A percentile compares a stretch with the other conserved stretches of the same genome.
Conservation (phyloP, 2,888 invertebrate species). For the Meiosimyza decipiens region DNA sequence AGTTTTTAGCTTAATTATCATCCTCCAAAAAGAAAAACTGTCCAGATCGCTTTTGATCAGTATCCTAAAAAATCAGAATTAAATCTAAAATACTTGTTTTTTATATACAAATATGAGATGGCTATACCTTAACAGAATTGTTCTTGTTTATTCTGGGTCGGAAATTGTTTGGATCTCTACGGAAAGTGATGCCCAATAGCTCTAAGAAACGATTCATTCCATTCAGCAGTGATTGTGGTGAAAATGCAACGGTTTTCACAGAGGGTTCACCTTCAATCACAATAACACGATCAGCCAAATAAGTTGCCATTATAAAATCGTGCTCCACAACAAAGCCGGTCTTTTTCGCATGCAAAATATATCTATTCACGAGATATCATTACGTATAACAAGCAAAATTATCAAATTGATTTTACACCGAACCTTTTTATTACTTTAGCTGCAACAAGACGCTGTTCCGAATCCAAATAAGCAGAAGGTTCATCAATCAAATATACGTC, state of each 20-base stretch:
- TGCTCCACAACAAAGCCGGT: slow-evolving; percentile 99
- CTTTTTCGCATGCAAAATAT: slow-evolving; percentile 98
- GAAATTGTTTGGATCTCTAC: slow-evolving; percentile 98
- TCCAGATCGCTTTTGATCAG: slow-evolving; percentile 96
- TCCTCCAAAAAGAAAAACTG: slow-evolving; percentile 99
- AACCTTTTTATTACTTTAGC: slow-evolving; percentile 98
- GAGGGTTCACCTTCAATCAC: slow-evolving; percentile 98
- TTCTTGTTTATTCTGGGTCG: slow-evolving; percentile 97
- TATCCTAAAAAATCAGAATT: slow-evolving; percentile 74
- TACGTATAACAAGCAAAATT: neutral
- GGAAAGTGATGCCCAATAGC: slow-evolving; percentile 95
- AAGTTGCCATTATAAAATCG: slow-evolving; percentile 99
- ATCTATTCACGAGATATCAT: slow-evolving; percentile 68
- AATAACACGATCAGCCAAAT: slow-evolving; percentile 97
- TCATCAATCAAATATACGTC: slow-evolving; percentile 99
- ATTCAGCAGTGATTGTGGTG: slow-evolving; percentile 91
- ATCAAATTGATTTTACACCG: slow-evolving; percentile 24
- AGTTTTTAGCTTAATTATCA: slow-evolving; percentile 45
- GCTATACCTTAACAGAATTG: slow-evolving; percentile 88
- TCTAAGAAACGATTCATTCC: slow-evolving; percentile 99
- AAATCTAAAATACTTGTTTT: neutral
- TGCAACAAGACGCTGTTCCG: slow-evolving; percentile 99
- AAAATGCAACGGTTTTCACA: slow-evolving; percentile 86
- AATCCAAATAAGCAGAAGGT: slow-evolving; percentile 98
- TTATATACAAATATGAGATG: neutral